Conservation (phyloP, 2,797 vertebrate species). For the Acestrorhynchus altus region DNA sequence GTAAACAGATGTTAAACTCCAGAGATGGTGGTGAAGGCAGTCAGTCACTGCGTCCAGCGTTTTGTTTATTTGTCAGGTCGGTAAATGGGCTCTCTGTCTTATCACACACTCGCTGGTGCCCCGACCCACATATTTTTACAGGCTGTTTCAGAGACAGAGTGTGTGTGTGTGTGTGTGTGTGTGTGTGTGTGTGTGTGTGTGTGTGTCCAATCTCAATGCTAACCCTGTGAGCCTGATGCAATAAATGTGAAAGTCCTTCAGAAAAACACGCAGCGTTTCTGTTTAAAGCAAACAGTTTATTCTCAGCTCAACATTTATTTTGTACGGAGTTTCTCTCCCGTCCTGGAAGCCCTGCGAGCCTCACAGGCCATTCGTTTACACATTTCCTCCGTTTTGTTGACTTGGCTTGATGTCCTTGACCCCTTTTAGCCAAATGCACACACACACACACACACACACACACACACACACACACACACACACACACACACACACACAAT, state of each 20-base stretch:
- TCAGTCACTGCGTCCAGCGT: neutral
- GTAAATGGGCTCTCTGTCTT: constrained; percentile 35
- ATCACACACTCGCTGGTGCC: constrained; percentile 28
- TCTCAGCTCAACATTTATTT: constrained; percentile 4
- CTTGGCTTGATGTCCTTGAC: constrained; percentile 1
- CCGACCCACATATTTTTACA: constrained; percentile 21
- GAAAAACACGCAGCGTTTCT: neutral
- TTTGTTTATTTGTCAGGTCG: constrained; percentile 16
- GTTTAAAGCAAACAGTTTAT: constrained; percentile 39
- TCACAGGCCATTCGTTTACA: constrained; percentile 6
- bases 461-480: too few relatives aligned
- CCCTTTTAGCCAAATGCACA: constrained; percentile 28
- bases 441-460: too few relatives aligned
- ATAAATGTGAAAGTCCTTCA: neutral
- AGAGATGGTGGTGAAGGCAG: neutral
- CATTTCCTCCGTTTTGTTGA: constrained; percentile 12
- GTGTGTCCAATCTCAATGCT: neutral
- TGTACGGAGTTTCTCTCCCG: neutral
- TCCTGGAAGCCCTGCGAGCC: neutral
- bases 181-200: neutral
- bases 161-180: constrained; percentile 1
- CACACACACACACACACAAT: neutral
- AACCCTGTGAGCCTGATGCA: constrained; percentile 3
- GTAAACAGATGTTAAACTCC: neutral
- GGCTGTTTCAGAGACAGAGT: neutral